Percentiles rank a stretch among this genome's conserved stretches.
These are phyloP conservation scores for Aradophagus sp. DNA, from an alignment of 1,140 invertebrate species.

Conservation along the genomic window DNA sequence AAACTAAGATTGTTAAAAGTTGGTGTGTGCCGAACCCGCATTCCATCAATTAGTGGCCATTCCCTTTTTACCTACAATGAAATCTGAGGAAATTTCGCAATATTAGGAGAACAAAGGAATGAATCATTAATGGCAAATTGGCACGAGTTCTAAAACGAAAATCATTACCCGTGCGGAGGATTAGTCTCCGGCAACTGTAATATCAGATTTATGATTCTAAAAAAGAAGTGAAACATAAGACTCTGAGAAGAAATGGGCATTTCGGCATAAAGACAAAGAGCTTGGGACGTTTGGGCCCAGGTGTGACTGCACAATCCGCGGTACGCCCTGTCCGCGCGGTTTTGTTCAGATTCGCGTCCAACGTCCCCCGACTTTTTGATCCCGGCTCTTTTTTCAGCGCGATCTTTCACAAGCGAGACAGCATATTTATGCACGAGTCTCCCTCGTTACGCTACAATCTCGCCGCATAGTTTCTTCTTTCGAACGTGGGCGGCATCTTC, in stretches of 20 bases:
- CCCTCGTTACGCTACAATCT: slow-evolving; percentile 71
- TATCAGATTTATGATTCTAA: slow-evolving; percentile 45
- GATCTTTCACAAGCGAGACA: slow-evolving; percentile 40
- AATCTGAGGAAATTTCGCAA: too few species aligned
- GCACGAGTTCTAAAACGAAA: slow-evolving; percentile 32
- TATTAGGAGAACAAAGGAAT: slow-evolving; percentile 14
- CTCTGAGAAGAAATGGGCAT: slow-evolving; percentile 31
- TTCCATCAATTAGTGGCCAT: too few species aligned
- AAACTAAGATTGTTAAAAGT: too few species aligned
- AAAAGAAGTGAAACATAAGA: slow-evolving; percentile 36
- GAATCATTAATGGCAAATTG: slow-evolving; percentile 40
- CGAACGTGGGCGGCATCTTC: slow-evolving; percentile 59
- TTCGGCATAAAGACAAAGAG: slow-evolving; percentile 49
- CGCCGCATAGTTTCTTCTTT: slow-evolving; percentile 69
- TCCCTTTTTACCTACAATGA: too few species aligned
- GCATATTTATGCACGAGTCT: slow-evolving; percentile 63
- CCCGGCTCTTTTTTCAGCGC: slow-evolving; percentile 48
- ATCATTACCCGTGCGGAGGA: slow-evolving; percentile 41
- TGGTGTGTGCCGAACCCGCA: too few species aligned
- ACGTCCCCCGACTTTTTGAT: slow-evolving; percentile 59
- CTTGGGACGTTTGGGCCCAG: slow-evolving; percentile 36
- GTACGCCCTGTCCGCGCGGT: slow-evolving; percentile 60
- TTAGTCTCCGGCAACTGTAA: slow-evolving; percentile 35
- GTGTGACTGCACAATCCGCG: slow-evolving; percentile 67
- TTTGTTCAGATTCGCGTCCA: slow-evolving; percentile 45